Conservation (phyloP, 1,140 invertebrate genomes). For the Ericerus pela region DNA sequence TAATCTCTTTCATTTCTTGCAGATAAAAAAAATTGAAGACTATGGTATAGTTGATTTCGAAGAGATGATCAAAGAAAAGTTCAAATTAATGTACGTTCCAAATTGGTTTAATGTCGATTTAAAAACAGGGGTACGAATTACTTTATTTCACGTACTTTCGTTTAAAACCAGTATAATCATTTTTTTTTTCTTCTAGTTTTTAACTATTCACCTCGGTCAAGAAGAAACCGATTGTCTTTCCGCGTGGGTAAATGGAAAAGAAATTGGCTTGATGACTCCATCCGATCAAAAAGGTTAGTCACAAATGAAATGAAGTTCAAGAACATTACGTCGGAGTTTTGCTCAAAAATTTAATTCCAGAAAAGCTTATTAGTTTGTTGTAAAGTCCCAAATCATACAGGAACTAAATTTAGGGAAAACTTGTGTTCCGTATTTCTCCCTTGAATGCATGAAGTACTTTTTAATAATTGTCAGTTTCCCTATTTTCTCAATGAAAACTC, state of each 20-base stretch:
- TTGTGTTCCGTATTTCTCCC: no score
- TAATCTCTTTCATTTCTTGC: slow-evolving; percentile 20
- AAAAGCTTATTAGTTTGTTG: no score
- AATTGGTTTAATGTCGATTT: slow-evolving; percentile 99
- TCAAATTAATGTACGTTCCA: slow-evolving; percentile 90
- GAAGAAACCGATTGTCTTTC: slow-evolving; percentile 97
- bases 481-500: no score
- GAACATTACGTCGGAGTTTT: no score
- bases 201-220: slow-evolving; percentile 89
- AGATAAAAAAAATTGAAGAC: slow-evolving; percentile 80
- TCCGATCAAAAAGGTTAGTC: slow-evolving; percentile 61
- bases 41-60: slow-evolving; percentile 86
- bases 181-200: slow-evolving; percentile 47
- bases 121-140: slow-evolving; percentile 71
- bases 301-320: not conserved
- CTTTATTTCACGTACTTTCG: not conserved
- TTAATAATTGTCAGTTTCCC: no score
- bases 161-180: not conserved
- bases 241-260: slow-evolving; percentile 94
- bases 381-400: no score
- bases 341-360: no score
- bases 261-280: slow-evolving; percentile 66
- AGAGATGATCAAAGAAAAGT: slow-evolving; percentile 81
- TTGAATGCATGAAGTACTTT: no score
- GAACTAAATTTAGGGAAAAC: no score